Evolutionary conservation across 2,888 invertebrate genomes (phyloP).

Genomic region (Caenorhabditis sulstoni): DNA sequence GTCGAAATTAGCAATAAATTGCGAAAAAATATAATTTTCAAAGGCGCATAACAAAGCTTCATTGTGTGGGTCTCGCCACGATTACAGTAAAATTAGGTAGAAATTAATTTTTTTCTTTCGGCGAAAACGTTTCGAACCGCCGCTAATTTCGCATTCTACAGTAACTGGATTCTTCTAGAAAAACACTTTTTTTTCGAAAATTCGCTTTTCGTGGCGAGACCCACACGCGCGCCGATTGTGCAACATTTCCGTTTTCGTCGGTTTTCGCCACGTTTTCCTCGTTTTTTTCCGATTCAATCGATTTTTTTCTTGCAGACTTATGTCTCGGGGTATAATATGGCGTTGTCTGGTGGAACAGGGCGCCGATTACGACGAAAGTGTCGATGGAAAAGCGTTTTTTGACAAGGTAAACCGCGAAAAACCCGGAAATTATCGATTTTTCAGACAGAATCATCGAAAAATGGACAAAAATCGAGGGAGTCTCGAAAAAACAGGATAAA

Average conservation of each 20-base stretch:
- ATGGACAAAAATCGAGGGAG: too few species aligned
- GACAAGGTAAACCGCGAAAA: slow-evolving; percentile 49
- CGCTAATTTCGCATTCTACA: neutral
- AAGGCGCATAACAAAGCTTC: too few species aligned
- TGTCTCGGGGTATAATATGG: slow-evolving; percentile 47
- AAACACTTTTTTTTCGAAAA: neutral
- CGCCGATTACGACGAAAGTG: slow-evolving; percentile 47
- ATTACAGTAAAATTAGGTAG: too few species aligned
- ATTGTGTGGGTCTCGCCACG: too few species aligned
- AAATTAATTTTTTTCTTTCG: too few species aligned
- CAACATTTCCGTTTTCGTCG: neutral
- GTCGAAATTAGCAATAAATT: neutral
- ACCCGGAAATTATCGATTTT: neutral
- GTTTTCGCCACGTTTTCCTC: too few species aligned
- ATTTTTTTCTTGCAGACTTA: slow-evolving; percentile 16
- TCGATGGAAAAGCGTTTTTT: slow-evolving; percentile 56
- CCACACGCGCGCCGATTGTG: neutral
- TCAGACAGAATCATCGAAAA: too few species aligned
- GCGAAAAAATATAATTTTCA: neutral
- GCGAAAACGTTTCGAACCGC: too few species aligned
- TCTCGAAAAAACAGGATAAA: too few species aligned
- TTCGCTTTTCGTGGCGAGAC: neutral
- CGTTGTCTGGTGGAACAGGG: slow-evolving; percentile 27
- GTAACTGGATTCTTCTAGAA: neutral
- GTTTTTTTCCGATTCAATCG: too few species aligned